Evolutionary conservation across 2,888 invertebrate species (phyloP).

Genomic region (Tyria jacobaeae): DNA sequence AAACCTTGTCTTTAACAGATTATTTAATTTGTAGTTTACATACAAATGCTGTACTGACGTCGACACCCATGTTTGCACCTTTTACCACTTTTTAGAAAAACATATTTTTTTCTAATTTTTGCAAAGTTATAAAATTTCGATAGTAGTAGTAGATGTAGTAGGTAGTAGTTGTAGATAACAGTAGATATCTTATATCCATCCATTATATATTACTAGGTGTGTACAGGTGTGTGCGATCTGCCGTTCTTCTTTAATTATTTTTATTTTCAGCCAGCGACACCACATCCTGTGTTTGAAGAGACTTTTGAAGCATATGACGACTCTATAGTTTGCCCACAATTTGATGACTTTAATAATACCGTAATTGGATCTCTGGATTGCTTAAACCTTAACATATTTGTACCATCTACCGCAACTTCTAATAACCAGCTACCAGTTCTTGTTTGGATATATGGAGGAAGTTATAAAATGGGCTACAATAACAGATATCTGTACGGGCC

Average conservation of each 20-base stretch:
- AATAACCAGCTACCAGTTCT: constrained; percentile 14
- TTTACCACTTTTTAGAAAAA: no score
- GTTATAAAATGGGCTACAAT: not conserved
- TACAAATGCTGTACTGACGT: no score
- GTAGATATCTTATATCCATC: no score
- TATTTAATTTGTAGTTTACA: no score
- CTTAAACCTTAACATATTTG: constrained; percentile 19
- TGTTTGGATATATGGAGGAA: constrained; percentile 18
- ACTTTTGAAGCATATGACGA: constrained; percentile 15
- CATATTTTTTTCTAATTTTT: no score
- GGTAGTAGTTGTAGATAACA: no score
- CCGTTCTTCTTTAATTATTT: not conserved
- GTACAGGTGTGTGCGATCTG: no score
- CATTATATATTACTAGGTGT: no score
- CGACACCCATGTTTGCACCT: no score
- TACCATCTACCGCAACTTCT: constrained; percentile 8
- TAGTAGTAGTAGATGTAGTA: no score
- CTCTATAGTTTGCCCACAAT: constrained; percentile 16
- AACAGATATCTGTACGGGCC: constrained; percentile 17
- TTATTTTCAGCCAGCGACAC: constrained; percentile 16
- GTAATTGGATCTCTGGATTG: constrained; percentile 27
- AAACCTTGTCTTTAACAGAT: no score
- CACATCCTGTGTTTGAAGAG: constrained; percentile 6
- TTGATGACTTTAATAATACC: constrained; percentile 22
- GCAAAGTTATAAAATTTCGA: no score